These are phyloP conservation scores for Punctoribates punctum DNA, from an alignment of 2,888 invertebrate species.

Conservation along the genomic window DNA sequence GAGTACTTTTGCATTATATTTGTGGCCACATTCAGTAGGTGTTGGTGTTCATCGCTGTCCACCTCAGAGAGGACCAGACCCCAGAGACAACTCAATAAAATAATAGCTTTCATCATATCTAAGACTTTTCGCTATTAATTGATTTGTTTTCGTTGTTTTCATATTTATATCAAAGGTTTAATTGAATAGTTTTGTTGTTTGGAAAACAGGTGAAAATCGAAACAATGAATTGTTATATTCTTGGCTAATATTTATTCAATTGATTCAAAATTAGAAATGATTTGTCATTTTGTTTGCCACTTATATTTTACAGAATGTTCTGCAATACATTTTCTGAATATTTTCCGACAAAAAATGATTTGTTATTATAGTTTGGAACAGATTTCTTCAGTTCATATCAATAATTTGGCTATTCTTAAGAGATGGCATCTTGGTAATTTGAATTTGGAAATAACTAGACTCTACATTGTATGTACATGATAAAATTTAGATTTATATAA, in stretches of 20 bases:
- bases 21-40: neutral
- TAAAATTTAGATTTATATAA: too few relatives aligned
- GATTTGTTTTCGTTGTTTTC: too few relatives aligned
- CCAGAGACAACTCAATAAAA: neutral
- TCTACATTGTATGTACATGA: too few relatives aligned
- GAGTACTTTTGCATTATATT: constrained; percentile 13
- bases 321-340: too few relatives aligned
- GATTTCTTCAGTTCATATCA: too few relatives aligned
- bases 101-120: neutral
- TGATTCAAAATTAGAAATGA: neutral
- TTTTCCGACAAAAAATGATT: too few relatives aligned
- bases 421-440: too few relatives aligned
- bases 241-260: neutral
- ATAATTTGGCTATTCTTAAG: too few relatives aligned
- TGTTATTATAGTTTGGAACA: too few relatives aligned
- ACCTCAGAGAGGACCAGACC: neutral
- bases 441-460: too few relatives aligned
- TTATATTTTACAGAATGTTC: neutral
- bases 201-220: neutral
- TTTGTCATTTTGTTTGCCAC: neutral
- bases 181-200: neutral
- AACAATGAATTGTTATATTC: neutral
- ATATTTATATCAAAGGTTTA: neutral
- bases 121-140: neutral
- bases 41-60: neutral